Base-by-base conservation (phyloP, 2,797 vertebrate species). In the Apogon talboti region DNA sequence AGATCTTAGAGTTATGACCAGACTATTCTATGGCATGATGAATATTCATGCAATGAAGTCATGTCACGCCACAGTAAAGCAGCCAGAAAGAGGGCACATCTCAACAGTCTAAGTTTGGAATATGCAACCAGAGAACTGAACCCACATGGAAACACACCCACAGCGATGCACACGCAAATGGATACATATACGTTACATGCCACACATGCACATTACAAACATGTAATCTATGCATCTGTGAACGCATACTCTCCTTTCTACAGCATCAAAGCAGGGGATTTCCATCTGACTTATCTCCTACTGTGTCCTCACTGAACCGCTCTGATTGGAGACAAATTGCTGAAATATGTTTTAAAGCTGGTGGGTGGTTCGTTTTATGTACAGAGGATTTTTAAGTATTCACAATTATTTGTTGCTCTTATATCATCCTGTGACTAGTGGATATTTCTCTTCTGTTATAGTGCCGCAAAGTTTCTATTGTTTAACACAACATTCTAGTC, bases 21-120 rank as follows among this genome's bases (percentile, higher is more conserved):
- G 68, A 61, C 33, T 63, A 3, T 41, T 28, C 38, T 42, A 54
- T 9, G 53, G 56, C 16, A 54, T 40, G 42, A 1, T 6, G 38
- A 57, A 59, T 38, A 72, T 55, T 67, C 69, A 59, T 53, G 47
- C 42, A 54, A 4, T 55, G 18, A 78, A 62, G 41, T 76, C 61
- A 64, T 68, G 58, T 61, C 75, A 74, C 28, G 14, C 54, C 33
- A 61, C 11, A 16, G 44, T 3, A 21, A 65, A 66, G 65, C 42
- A 37, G 56, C 40, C 19, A 14, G 55, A 30, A 18, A 55, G 46
- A 49, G 16, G 56, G 37, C 64, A 41, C 24, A 54, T 69, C 42
- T 75, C 35, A 65, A 54, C 52, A 66, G 67, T 79, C 15, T 45
- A 43, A 58, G 49, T 60, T 79, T 77, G 50, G 49, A 42, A 65